Conservation (phyloP, 1,140 invertebrate genomes). For the Drosophila kikkawai region DNA sequence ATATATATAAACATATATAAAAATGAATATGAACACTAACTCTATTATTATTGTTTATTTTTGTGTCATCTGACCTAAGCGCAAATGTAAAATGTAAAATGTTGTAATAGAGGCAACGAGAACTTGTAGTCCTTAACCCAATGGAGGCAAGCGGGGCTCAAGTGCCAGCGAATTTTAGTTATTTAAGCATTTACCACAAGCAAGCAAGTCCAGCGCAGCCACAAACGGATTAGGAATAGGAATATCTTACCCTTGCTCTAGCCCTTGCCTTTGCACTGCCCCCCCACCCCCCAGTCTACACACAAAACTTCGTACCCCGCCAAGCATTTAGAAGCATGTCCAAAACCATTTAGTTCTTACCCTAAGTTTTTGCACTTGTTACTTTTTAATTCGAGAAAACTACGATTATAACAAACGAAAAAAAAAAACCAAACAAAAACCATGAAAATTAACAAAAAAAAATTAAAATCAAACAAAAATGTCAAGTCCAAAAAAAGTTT, state of each 20-base stretch:
- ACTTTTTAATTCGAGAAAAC: constrained; percentile 63
- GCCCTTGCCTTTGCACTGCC: constrained; percentile 48
- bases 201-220: constrained; percentile 43
- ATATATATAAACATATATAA: constrained; percentile 10
- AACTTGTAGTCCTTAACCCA: constrained; percentile 56
- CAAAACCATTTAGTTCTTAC: constrained; percentile 44
- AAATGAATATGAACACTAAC: constrained; percentile 25
- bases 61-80: constrained; percentile 44
- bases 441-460: constrained; percentile 48
- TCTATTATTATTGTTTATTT: constrained; percentile 37
- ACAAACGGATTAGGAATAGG: constrained; percentile 26
- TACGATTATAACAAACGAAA: constrained; percentile 31
- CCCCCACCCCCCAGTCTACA: constrained; percentile 20
- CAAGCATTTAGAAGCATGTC: constrained; percentile 73
- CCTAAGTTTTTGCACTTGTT: constrained; percentile 74
- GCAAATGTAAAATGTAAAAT: constrained; percentile 48
- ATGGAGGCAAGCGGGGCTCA: constrained; percentile 66
- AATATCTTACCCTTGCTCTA: constrained; percentile 3
- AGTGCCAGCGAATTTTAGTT: constrained; percentile 76
- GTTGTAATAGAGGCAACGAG: constrained; percentile 51
- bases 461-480: constrained; percentile 49
- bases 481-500: constrained; percentile 75
- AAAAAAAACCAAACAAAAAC: constrained; percentile 43
- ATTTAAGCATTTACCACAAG: constrained; percentile 70
- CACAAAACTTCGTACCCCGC: constrained; percentile 34